Base-by-base conservation (phyloP, 2,888 invertebrate species). In the Dynastes grantii region DNA sequence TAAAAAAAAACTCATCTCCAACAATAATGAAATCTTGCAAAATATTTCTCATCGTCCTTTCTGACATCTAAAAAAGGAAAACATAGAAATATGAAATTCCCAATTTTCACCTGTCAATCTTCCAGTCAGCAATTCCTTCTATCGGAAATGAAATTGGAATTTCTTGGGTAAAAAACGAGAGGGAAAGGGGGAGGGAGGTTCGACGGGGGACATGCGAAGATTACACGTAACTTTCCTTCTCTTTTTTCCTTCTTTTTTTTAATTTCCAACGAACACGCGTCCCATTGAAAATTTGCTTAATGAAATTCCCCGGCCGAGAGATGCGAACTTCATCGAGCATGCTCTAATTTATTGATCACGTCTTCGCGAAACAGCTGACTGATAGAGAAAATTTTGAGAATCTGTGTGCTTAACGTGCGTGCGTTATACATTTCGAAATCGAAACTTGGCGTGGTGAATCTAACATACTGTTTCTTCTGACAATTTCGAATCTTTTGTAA, bases 311-410 rank as follows among this genome's bases (percentile, higher is more conserved):
- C 45, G 22, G 13, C 8, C 61, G 13, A 51, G 2, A 5, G 32
- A 37, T 68, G 49, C 16, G 4, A 61, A 71, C 27, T 8, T 4
- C 29, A 75, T 40, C 5, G 78, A 51, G 64, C 78, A 78, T 78
- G 78, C 78, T 51, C 78, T 58, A 63, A 45, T 55, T 49, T 71
- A 78, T 78, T 78, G 78, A 78, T 78, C 64, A 16, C 63, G 29
- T 78, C 37, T 73, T 68, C 53, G 32, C 4, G 45, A 64, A 78
- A 78, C 78, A 78, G 78, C 78, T 78, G 78, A 78, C 71, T 71
- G 78, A 78, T 77, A 77, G 53, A 68, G 68, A 68, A 68, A 68
- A 67, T 77, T 68, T 68, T 27, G 29, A 77, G 68, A 67, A 67
- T 77, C 55, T 37, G 68, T 67, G 68, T 67, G 16, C 32, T 77